Evolutionary conservation across 2,113 vertebrate species (phyloP).

Genomic region (Spilogale gracilis): DNA sequence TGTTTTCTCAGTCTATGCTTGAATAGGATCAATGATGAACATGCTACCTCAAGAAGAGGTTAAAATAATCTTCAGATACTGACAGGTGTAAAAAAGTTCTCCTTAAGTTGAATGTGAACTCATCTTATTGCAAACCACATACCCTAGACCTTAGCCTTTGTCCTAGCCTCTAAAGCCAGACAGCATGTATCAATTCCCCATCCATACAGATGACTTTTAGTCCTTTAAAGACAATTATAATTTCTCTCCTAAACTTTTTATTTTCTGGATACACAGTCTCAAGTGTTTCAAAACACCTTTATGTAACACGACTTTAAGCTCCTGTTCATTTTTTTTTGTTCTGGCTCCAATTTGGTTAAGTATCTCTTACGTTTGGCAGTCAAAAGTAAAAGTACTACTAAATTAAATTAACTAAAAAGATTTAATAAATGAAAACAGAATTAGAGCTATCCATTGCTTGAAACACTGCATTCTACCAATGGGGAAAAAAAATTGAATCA

Average conservation of each 20-base stretch:
- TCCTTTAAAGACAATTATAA: not conserved
- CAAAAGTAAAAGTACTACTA: not conserved
- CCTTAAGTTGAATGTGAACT: not conserved
- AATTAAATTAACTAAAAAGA: not conserved
- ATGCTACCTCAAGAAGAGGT: not conserved
- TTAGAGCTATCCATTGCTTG: not conserved
- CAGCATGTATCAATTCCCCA: not conserved
- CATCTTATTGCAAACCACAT: not conserved
- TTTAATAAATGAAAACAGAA: not conserved
- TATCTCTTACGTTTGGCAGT: not conserved
- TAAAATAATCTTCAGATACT: not conserved
- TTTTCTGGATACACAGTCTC: not conserved
- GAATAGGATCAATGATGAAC: not conserved
- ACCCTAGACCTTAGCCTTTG: not conserved
- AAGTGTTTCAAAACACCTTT: not conserved
- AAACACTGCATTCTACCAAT: not conserved
- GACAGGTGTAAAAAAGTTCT: not conserved
- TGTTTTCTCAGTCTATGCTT: not conserved
- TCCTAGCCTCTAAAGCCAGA: not conserved
- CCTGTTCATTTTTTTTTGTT: not conserved
- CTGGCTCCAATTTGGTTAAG: slow-evolving; percentile 24
- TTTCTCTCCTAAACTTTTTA: not conserved
- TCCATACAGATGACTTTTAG: not conserved
- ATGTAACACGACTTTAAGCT: slow-evolving; percentile 19
- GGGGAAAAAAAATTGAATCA: not conserved